phyloP scores from a whole-genome alignment of 1,140 invertebrate species.

The Paralvinella palmiformis region DNA sequence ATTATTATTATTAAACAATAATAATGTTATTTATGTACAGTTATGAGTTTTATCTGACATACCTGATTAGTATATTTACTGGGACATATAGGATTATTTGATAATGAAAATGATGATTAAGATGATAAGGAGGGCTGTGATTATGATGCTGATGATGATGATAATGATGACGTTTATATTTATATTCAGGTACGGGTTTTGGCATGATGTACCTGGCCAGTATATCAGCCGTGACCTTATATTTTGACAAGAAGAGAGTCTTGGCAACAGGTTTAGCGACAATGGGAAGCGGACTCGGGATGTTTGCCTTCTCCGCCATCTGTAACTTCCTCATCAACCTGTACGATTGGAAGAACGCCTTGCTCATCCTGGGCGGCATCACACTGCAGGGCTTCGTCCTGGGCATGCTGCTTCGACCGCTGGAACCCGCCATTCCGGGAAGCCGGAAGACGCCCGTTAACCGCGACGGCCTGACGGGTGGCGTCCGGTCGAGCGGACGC shows the following conservation, averaged over 20 bases:
- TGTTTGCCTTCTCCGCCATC: constrained; percentile 82
- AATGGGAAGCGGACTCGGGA: constrained; percentile 77
- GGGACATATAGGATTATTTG: no score
- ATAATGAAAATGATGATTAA: no score
- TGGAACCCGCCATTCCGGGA: constrained; percentile 62
- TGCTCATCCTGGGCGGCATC: constrained; percentile 83
- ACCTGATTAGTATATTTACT: no score
- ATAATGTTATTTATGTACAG: no score
- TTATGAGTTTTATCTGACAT: no score
- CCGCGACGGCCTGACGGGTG: constrained; percentile 30
- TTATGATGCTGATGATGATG: no score
- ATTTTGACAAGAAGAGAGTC: constrained; percentile 85
- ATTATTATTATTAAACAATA: no score
- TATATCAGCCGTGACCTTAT: constrained; percentile 88
- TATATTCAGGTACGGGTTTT: constrained; percentile 72
- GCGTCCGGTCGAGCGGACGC: constrained; percentile 7
- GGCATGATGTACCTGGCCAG: constrained; percentile 90
- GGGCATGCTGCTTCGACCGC: constrained; percentile 87
- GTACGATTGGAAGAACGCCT: constrained; percentile 79
- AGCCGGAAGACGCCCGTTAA: constrained; percentile 27
- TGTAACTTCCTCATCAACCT: constrained; percentile 45
- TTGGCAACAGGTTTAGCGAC: constrained; percentile 90
- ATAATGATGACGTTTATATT: no score
- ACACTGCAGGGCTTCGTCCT: constrained; percentile 89
- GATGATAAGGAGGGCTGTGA: no score